Conservation (phyloP, 2,888 invertebrate species). For the Linnaemya vulpina region DNA sequence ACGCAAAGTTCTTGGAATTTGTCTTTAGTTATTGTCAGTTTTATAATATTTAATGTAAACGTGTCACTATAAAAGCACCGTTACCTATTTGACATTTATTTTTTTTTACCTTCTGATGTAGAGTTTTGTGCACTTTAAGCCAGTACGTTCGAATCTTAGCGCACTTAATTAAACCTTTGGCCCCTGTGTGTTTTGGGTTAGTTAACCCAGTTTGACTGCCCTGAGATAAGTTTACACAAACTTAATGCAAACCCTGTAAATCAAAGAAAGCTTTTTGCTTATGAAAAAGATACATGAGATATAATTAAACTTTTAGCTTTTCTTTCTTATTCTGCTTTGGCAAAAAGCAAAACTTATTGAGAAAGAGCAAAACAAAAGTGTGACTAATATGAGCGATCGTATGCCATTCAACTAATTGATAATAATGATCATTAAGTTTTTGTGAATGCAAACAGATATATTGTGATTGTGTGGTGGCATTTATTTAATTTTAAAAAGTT, state of each 20-base stretch:
- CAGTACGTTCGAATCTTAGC: too few relatives aligned
- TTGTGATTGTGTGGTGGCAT: neutral
- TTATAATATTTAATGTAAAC: too few relatives aligned
- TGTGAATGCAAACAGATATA: slow-evolving; percentile 27
- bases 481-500: slow-evolving; percentile 21
- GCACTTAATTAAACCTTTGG: too few relatives aligned
- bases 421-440: slow-evolving; percentile 59
- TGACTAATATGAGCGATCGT: slow-evolving; percentile 50
- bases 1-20: too few relatives aligned
- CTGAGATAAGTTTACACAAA: neutral
- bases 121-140: too few relatives aligned
- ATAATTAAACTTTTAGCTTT: slow-evolving; percentile 9
- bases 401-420: slow-evolving; percentile 10
- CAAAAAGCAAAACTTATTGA: slow-evolving; percentile 17
- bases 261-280: slow-evolving; percentile 35
- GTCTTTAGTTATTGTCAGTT: too few relatives aligned
- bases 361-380: slow-evolving; percentile 2
- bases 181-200: too few relatives aligned
- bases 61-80: too few relatives aligned
- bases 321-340: slow-evolving; percentile 3
- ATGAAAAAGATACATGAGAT: neutral
- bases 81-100: too few relatives aligned
- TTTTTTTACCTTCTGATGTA: too few relatives aligned
- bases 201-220: too few relatives aligned
- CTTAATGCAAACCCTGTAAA: slow-evolving; percentile 13